Evolutionary conservation across 2,797 vertebrate species (phyloP).

Genomic region (Rachycentron canadum): DNA sequence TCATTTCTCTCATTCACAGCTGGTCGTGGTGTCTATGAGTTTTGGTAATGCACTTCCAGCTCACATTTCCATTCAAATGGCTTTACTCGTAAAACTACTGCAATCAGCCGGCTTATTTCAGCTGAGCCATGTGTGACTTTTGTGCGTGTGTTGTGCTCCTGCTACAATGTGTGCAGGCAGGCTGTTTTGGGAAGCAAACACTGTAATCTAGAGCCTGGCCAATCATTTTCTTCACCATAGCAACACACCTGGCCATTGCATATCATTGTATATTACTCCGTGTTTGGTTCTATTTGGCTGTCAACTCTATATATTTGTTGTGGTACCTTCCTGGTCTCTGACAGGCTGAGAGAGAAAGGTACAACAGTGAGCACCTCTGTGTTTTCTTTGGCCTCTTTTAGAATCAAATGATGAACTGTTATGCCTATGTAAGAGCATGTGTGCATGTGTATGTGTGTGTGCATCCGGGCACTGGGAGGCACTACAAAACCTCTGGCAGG

Average conservation of each 20-base stretch:
- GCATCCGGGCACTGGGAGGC: conserved; percentile 7
- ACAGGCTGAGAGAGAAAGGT: conserved; percentile 19
- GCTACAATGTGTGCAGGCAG: conserved; percentile 41
- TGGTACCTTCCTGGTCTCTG: conserved; percentile 17
- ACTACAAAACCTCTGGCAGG: conserved; percentile 32
- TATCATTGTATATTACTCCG: conserved; percentile 64
- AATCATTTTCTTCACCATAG: conserved; percentile 80
- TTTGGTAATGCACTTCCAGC: conserved; percentile 75
- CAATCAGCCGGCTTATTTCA: conserved; percentile 80
- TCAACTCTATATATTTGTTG: conserved; percentile 22
- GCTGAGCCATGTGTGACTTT: conserved; percentile 39
- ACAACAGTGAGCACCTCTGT: conserved; percentile 1
- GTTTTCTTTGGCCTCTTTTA: conserved; percentile 17
- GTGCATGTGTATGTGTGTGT: neutral
- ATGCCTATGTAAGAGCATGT: neutral
- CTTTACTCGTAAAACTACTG: conserved; percentile 73
- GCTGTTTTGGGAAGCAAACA: conserved; percentile 66
- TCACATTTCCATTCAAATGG: conserved; percentile 83
- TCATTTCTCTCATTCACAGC: conserved; percentile 70
- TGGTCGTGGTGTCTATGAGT: conserved; percentile 67
- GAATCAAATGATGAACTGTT: neutral
- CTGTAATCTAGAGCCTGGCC: conserved; percentile 69
- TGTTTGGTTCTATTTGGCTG: conserved; percentile 20
- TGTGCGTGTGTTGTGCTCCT: neutral
- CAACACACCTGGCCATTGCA: conserved; percentile 77